Percentiles rank a stretch among this genome's conserved stretches.
Conservation (phyloP, 2,797 vertebrate genomes). For the Eulemur albifrons region DNA sequence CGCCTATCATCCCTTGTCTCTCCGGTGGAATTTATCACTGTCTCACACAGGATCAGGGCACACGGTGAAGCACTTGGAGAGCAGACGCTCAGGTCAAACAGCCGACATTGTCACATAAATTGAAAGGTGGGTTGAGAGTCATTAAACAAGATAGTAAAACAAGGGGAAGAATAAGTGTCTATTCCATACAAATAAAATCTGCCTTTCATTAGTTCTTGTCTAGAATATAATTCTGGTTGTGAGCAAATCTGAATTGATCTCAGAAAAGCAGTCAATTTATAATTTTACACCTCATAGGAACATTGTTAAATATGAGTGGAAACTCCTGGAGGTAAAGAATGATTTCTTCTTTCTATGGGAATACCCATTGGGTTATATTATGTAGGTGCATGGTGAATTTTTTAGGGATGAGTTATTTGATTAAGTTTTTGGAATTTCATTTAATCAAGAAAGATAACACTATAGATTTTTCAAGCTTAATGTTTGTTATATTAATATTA, state of each 20-base stretch:
- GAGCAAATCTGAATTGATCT: neutral
- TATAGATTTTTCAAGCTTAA: neutral
- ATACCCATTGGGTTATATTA: neutral
- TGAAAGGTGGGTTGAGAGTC: neutral
- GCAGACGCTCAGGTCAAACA: neutral
- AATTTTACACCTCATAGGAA: neutral
- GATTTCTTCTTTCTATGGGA: neutral
- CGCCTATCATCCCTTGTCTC: neutral
- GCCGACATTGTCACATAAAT: constrained; percentile 8
- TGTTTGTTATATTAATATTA: neutral
- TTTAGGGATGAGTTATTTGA: neutral
- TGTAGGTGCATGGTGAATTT: neutral
- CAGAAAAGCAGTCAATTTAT: constrained; percentile 13
- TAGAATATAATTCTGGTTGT: neutral
- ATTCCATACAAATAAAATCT: constrained; percentile 42
- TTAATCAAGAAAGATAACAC: neutral
- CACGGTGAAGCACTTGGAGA: neutral
- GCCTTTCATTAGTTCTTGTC: constrained; percentile 2
- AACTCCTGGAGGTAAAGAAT: neutral
- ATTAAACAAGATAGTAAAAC: constrained; percentile 33
- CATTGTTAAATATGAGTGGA: neutral
- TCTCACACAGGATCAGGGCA: neutral
- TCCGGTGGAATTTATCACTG: constrained; percentile 47
- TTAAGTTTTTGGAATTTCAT: neutral
- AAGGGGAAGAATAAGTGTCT: neutral